Evolutionary conservation across 2,797 vertebrate species (phyloP), one percentile per base, ranked within the genome.

Genomic region (Hoplostethus atlanticus): DNA sequence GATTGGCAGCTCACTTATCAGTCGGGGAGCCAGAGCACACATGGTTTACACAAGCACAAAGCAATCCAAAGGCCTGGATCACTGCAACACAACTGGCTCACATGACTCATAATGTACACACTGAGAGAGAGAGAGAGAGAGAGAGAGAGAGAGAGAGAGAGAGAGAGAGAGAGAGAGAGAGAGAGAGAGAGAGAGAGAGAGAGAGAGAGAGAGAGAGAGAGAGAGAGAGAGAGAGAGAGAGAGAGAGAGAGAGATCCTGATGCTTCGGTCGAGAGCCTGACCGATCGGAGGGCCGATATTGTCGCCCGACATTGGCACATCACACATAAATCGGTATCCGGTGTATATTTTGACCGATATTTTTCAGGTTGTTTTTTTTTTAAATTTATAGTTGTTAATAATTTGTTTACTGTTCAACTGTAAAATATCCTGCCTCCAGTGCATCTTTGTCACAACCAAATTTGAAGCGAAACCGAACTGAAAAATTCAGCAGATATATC

Each of bases 1-100:
- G 88, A 91, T 73, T 87, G 90, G 77, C 91, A 91, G 85, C 61
- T 90, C 83, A 87, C 87, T 92, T 92, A 92, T 93, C 91, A 92
- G 88, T 48, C 59, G 9, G 72, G 82, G 76, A 91, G 80, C 72
- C 81, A 76, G 76, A 85, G 83, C 88, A 85, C 77, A 69, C 83
- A 83, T 28, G 59, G 86, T 92, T 93, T 91, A 92, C 84, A 91
- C 86, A 91, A 89, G 85, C 88, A 85, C 90, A 86, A 85, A 91
- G 83, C 85, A 84, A 88, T 80, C 83, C 82, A 83, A 53, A 89
- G 81, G 76, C 64, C 80, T 31, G 68, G 87, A 91, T 91, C 80
- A 78, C 73, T 77, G 84, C 81, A 77, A 73, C 83, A 62, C 80
- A 40, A 77, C 72, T 77, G 59, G 80, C 73, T 88, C 87, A 87